Evolutionary conservation across 2,888 invertebrate species (phyloP), one percentile per base, ranked within the genome.

Genomic region (Resseliella maxima): DNA sequence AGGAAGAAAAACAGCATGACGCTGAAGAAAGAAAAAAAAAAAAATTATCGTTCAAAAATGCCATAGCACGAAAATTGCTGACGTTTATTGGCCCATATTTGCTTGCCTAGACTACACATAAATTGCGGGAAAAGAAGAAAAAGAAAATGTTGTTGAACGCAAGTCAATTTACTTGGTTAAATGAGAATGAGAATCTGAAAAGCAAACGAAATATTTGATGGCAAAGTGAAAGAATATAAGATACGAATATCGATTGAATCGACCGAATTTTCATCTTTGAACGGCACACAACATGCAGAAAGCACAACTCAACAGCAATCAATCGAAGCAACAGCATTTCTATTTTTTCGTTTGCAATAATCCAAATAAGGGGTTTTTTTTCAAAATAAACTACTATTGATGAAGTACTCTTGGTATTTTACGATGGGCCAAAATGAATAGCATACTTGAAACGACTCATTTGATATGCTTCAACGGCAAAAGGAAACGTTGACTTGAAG

Each of bases 121-220:
- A 18, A 15, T 50, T 15, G 5, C 45, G 45, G n/a, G n/a, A n/a
- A n/a, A n/a, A n/a, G n/a, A 18, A 18, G 3, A 12, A 12, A 31
- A 10, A 72, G 31, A 0, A 31, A 31, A 3, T 72, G 31, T 31
- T 12, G 15, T 31, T 15, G 15, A 31, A 31, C 50, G 72, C 72
- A 15, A 27, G 12, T 31, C 72, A 31, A 72, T 72, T 72, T 72
- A 15, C 72, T 15, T 72, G 31, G 18, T 2, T 50, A 15, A 72
- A 72, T 72, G 72, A 72, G 31, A 59, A 59, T 59, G 72, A 72
- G 31, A 15, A 72, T 3, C 31, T 59, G 72, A 72, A 72, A 15
- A 72, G 31, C 31, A 31, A 31, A 72, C 15, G 72, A 72, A n/a
- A 72, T 31, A 12, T 24, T 31, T 27, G 8, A n/a, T 72, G 72